Conservation (phyloP, 2,797 vertebrate species). For the Pristis pectinata region DNA sequence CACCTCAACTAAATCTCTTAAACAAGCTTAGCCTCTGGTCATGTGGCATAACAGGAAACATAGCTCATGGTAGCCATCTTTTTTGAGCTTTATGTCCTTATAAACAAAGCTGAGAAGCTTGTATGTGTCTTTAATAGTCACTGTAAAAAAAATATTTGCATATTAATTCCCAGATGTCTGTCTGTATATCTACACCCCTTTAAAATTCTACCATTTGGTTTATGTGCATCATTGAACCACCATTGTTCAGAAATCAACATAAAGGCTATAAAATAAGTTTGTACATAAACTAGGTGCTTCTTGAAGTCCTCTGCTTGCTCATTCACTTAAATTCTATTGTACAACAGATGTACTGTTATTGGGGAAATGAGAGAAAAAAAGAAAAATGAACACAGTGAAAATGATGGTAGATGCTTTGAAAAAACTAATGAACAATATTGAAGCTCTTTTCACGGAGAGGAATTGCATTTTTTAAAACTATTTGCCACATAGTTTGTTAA, state of each 20-base stretch:
- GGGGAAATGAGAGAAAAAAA: background rate
- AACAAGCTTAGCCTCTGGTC: background rate
- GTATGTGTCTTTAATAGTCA: background rate
- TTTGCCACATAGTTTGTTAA: background rate
- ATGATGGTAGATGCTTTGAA: background rate
- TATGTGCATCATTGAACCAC: background rate
- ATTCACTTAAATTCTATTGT: background rate
- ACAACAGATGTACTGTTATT: background rate
- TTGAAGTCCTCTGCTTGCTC: background rate
- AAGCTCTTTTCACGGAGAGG: background rate
- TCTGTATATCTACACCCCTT: background rate
- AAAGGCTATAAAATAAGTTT: background rate
- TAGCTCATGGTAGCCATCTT: background rate
- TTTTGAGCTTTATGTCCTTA: background rate
- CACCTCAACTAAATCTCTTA: background rate
- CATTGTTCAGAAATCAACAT: background rate
- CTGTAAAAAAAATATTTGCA: background rate
- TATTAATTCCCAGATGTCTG: background rate
- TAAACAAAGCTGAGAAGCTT: background rate
- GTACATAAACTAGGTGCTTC: background rate
- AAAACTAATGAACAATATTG: background rate
- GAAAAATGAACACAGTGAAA: background rate
- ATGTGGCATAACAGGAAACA: background rate
- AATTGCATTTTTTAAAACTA: background rate
- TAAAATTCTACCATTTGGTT: background rate